Evolutionary conservation across 2,113 vertebrate genomes (phyloP), one percentile per base, ranked within the genome.

Genomic region (Panurus biarmicus): DNA sequence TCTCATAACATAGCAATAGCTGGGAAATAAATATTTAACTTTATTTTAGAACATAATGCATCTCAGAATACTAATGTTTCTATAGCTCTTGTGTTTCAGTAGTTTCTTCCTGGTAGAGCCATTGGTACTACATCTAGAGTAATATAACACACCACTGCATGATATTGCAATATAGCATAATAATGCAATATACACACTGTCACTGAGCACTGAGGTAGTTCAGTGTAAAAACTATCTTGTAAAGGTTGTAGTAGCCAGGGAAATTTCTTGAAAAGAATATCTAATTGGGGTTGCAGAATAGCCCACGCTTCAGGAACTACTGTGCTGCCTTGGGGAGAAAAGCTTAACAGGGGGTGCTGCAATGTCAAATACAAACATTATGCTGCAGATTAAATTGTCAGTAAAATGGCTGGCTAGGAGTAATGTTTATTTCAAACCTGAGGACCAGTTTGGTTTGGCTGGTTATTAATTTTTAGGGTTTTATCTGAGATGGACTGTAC

Each of bases 11-110:
- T 84, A 47, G 28, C 66, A 69, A 42, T 54, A 77, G 58, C 51
- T 89, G 40, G 22, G 44, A 87, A 95, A 96, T 89, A 82, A 95
- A 82, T 94, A 94, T 92, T 96, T 92, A 85, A 91, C 61, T 72
- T 91, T 70, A 8, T 85, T 93, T 85, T 87, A 58, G 70, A 66
- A 29, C 31, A 45, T 66, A 82, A 85, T 73, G 78, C 23, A 19
- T 83, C 33, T 56, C 50, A 44, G 85, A 79, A 94, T 62, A 20
- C 23, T 72, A 20, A 42, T 45, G 47, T 80, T 88, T 88, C 47
- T 66, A 4, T 14, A 79, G 58, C 17, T 91, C 24, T 53, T 70
- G 29, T 76, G 45, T 87, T 84, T 90, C 53, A 28, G 20, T 64
- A 35, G 50, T 82, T 85, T 91, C 21, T 40, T 75, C 58, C n/a